phyloP scores from a whole-genome alignment of 2,797 vertebrate genomes.

The Anas bahamensis region DNA sequence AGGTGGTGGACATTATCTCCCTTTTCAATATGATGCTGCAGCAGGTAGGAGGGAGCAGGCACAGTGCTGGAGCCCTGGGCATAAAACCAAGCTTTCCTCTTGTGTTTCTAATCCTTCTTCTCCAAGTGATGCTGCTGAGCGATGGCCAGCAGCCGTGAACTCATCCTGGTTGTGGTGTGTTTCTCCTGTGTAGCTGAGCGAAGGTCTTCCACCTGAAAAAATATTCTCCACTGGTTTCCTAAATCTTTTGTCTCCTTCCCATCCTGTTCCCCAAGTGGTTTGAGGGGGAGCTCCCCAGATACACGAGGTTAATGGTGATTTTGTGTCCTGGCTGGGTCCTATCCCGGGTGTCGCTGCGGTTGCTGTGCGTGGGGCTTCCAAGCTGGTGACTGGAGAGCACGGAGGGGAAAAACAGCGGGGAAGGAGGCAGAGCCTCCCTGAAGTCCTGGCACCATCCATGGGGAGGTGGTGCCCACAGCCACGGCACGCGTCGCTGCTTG shows the following conservation, averaged over 20 bases:
- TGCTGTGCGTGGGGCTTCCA: background rate
- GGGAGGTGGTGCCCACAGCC: background rate
- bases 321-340: too few relatives aligned
- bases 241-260: background rate
- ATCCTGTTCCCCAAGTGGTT: background rate
- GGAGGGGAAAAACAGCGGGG: background rate
- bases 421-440: background rate
- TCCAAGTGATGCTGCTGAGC: background rate
- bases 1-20: background rate
- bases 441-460: background rate
- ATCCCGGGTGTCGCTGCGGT: too few relatives aligned
- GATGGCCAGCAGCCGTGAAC: background rate
- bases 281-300: too few relatives aligned
- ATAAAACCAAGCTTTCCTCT: background rate
- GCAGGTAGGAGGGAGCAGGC: background rate
- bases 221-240: background rate
- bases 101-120: background rate
- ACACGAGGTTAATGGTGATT: too few relatives aligned
- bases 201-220: background rate
- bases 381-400: background rate
- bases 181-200: background rate
- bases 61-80: accelerated
- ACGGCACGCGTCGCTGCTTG: background rate
- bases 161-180: accelerated
- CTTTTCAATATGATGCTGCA: background rate